Evolutionary conservation across 2,797 vertebrate genomes (phyloP).

Genomic region (Trachurus trachurus): DNA sequence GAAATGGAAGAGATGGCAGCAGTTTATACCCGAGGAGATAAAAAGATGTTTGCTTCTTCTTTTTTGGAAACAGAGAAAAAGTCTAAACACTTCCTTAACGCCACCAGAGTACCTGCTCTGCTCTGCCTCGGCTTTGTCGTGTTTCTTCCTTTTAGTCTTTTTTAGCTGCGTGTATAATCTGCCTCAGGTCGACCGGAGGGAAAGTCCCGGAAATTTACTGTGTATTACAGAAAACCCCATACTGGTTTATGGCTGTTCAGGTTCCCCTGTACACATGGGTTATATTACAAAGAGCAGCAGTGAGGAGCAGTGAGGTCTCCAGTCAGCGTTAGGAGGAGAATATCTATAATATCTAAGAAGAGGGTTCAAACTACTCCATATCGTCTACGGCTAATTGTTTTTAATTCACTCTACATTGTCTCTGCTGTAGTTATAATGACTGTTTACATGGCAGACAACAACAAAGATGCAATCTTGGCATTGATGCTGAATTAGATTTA

Average conservation of each 20-base stretch:
- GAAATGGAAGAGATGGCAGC: constrained; percentile 70
- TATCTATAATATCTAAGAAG: neutral
- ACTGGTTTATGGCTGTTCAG: neutral
- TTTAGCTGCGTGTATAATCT: neutral
- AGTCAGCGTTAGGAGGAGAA: neutral
- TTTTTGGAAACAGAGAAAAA: constrained; percentile 11
- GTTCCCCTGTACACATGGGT: neutral
- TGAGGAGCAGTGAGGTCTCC: neutral
- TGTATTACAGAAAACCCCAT: neutral
- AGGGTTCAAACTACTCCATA: rapidly evolving
- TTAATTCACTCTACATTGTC: neutral
- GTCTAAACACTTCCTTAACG: constrained; percentile 23
- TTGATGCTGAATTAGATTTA: neutral
- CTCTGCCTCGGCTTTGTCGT: neutral
- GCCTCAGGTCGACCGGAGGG: neutral
- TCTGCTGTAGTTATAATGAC: neutral
- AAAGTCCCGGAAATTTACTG: neutral
- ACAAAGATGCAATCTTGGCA: neutral
- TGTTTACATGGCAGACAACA: neutral
- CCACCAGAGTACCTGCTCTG: neutral
- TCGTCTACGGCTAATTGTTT: neutral
- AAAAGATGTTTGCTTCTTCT: constrained; percentile 50
- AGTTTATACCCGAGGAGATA: constrained; percentile 56
- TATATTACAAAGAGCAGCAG: neutral
- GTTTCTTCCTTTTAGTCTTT: neutral